Percentiles rank a stretch among this genome's conserved stretches.
phyloP scores from a whole-genome alignment of 2,888 invertebrate species.

The Drosophila silvestris region DNA sequence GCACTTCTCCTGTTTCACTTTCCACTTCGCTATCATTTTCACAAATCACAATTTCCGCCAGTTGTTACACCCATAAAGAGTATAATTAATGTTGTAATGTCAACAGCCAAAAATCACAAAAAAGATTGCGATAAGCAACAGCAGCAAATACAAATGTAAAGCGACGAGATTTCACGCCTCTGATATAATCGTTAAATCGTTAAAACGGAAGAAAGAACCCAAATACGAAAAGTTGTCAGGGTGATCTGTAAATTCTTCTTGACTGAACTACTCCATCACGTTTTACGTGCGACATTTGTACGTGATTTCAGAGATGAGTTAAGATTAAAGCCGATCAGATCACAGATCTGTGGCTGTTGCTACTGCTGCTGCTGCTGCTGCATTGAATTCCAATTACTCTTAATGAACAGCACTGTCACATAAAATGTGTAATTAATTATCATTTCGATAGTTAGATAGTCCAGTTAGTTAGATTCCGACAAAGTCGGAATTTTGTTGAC shows the following conservation, averaged over 20 bases:
- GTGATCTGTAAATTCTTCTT: slow-evolving; percentile 9
- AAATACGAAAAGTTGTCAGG: slow-evolving; percentile 16
- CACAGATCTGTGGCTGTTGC: slow-evolving; percentile 9
- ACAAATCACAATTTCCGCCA: slow-evolving; percentile 67
- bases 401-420: slow-evolving; percentile 63
- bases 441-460: slow-evolving; percentile 35
- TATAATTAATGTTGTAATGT: slow-evolving; percentile 79
- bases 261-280: slow-evolving; percentile 74
- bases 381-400: slow-evolving; percentile 69
- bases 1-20: slow-evolving; percentile 21
- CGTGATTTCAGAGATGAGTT: slow-evolving; percentile 48
- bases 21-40: slow-evolving; percentile 67
- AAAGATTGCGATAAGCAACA: slow-evolving; percentile 37
- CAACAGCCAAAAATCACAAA: slow-evolving; percentile 36
- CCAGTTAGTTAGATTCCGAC: not conserved
- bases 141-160: slow-evolving; percentile 4
- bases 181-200: slow-evolving; percentile 49
- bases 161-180: slow-evolving; percentile 74
- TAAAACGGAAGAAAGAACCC: not conserved
- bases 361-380: not conserved
- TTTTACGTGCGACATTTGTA: slow-evolving; percentile 63
- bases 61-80: slow-evolving; percentile 77
- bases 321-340: not conserved
- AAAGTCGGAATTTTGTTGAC: slow-evolving; percentile 6
- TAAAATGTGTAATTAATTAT: slow-evolving; percentile 78